Base-by-base conservation (phyloP, 2,888 invertebrate species). In the Minunthozetes semirufus region DNA sequence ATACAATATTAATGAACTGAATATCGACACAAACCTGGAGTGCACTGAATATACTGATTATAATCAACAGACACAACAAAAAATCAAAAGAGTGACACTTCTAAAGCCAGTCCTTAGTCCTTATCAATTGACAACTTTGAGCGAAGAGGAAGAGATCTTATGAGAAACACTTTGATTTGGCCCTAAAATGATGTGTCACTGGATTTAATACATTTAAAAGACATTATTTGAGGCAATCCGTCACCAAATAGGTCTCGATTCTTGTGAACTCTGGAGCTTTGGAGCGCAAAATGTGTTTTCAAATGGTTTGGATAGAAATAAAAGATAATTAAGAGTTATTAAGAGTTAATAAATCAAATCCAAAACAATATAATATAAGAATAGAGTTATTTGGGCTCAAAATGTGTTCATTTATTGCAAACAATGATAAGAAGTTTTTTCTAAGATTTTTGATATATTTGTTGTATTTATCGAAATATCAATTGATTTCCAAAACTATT, bases 71-170 rank as follows among this genome's bases (percentile, higher is more conserved):
- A 63, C 27, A 6, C 29, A 63, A 19, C 42, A 42, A 5, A 68
- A 68, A 17, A 19, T 68, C n/a, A 38, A 42, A 46, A 68, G 68
- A 68, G 68, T 68, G 0, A 46, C 19, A 1, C 9, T 68, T 1
- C 5, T 68, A 13, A 68, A 68, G 68, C 46, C 53, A 3, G 15
- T 72, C 1, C 4, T 27, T 3, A 25, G 17, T 17, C 13, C 48
- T 8, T 72, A 50, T 48, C 50, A 50, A 27, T 56, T 72, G 72
- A 38, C 33, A 9, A 72, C 72, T 38, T 53, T 72, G 19, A 56
- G 33, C n/a, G 72, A 72, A 56, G 72, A 72, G 29, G 72, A 72
- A 56, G 72, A 72, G 50, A 72, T 72, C 9, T 72, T 56, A 53
- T 50, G 33, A 33, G n/a, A 33, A 33, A 33, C 33, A 33, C 9